Conservation (phyloP, 2,797 vertebrate genomes). For the Phrynocephalus forsythii region DNA sequence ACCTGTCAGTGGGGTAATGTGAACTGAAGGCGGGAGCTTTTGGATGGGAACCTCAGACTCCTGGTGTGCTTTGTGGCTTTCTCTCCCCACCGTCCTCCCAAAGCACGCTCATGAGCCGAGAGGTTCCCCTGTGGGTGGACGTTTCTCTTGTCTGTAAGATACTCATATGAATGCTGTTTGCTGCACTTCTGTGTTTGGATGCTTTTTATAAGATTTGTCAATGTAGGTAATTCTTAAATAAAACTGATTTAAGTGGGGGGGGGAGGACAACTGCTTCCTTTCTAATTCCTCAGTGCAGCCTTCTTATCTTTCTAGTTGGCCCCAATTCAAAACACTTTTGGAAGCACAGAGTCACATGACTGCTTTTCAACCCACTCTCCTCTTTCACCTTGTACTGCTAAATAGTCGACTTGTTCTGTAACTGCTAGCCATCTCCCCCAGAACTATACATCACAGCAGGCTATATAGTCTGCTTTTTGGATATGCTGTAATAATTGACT, state of each 20-base stretch:
- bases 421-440: neutral
- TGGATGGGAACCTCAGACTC: slow-evolving; percentile 86
- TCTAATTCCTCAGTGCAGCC: neutral
- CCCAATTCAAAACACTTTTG: neutral
- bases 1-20: slow-evolving; percentile 92
- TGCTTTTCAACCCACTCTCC: neutral
- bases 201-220: slow-evolving; percentile 99
- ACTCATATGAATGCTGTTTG: slow-evolving; percentile 90
- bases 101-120: slow-evolving; percentile 86
- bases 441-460: neutral
- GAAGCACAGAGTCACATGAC: neutral
- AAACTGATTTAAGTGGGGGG: slow-evolving; percentile 88
- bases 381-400: neutral
- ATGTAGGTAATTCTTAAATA: slow-evolving; percentile 98
- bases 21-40: slow-evolving; percentile 89
- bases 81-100: slow-evolving; percentile 57
- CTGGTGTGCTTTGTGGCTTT: slow-evolving; percentile 82
- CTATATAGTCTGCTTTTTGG: neutral
- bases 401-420: no score
- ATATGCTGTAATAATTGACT: neutral
- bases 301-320: neutral
- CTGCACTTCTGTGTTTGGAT: slow-evolving; percentile 96
- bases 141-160: slow-evolving; percentile 88
- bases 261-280: no score
- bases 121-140: slow-evolving; percentile 87